Evolutionary conservation across 1,140 invertebrate genomes (phyloP).

Genomic region (Magallana gigas): DNA sequence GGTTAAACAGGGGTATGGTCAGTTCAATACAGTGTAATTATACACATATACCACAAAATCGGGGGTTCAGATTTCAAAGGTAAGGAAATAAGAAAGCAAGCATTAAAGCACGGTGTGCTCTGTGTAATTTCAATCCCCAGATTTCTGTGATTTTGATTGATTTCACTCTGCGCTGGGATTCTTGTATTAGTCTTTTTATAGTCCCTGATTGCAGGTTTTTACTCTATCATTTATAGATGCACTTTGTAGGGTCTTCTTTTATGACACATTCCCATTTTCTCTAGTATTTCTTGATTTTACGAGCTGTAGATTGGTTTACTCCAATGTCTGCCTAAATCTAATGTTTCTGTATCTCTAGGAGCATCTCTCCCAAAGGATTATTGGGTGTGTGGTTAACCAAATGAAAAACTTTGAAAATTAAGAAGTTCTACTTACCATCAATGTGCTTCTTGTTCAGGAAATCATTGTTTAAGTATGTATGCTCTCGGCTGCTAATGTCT

Average conservation of each 20-base stretch:
- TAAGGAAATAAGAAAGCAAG: too few species aligned
- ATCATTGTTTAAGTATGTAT: background rate
- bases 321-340: background rate
- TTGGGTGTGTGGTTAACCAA: background rate
- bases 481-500: background rate
- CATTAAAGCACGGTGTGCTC: background rate
- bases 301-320: background rate
- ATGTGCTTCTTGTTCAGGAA: background rate
- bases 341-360: background rate
- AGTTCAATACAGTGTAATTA: background rate
- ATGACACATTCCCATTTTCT: background rate
- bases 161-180: background rate
- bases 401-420: conserved; percentile 5
- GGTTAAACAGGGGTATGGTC: background rate
- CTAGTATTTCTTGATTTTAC: background rate
- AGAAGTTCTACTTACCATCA: background rate
- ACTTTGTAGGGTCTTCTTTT: background rate
- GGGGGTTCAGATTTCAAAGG: too few species aligned
- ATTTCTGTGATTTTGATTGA: background rate
- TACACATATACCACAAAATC: background rate
- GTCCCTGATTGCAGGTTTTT: background rate
- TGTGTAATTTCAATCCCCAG: background rate
- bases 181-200: background rate
- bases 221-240: background rate
- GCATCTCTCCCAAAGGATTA: background rate